These are phyloP conservation scores for Melipona bicolor DNA, from an alignment of 2,888 invertebrate species.

Conservation along the genomic window DNA sequence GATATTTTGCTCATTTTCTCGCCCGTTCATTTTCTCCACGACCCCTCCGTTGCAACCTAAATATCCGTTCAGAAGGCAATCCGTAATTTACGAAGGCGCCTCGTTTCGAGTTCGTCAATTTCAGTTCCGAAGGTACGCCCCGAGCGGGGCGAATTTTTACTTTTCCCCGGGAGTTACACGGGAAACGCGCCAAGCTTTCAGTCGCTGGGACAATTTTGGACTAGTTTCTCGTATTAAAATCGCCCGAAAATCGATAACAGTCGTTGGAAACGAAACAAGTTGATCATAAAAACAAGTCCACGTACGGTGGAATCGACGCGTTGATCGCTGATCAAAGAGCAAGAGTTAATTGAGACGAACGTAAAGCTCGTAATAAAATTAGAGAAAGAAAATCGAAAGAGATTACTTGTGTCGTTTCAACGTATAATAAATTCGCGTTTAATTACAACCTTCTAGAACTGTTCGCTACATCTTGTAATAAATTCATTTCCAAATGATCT, in stretches of 20 bases:
- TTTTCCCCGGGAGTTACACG: neutral
- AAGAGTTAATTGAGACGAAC: neutral
- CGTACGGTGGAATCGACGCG: too few species aligned
- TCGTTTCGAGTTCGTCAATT: neutral
- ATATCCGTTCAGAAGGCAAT: neutral
- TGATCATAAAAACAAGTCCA: neutral
- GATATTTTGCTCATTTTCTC: slow-evolving; percentile 21
- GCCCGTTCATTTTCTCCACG: neutral
- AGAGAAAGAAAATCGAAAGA: neutral
- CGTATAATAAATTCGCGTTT: neutral
- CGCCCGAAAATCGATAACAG: neutral
- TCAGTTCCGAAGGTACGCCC: neutral
- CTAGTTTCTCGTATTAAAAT: neutral
- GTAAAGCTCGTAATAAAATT: neutral
- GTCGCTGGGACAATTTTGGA: neutral
- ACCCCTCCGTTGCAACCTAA: neutral
- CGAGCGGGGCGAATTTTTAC: neutral
- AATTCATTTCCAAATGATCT: neutral
- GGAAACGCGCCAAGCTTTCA: neutral
- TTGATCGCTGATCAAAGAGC: neutral
- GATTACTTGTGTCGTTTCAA: neutral
- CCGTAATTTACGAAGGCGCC: neutral
- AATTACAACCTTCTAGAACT: neutral
- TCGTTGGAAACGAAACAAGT: neutral
- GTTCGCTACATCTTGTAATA: neutral